These are phyloP conservation scores for Pipistrellus nathusii DNA, from an alignment of 2,797 vertebrate genomes.

Conservation along the genomic window DNA sequence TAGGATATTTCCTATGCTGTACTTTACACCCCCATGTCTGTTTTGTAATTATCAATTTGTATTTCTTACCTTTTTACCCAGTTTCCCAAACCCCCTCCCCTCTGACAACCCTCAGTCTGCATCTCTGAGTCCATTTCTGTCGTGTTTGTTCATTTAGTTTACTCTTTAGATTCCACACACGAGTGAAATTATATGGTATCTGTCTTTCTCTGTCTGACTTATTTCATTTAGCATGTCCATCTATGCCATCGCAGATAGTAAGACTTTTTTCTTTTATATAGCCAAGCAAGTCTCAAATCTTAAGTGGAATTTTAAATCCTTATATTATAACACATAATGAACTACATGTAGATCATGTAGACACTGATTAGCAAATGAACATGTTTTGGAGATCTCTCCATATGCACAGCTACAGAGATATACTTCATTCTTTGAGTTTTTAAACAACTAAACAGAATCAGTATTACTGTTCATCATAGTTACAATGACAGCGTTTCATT, in stretches of 20 bases:
- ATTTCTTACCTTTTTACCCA: background rate
- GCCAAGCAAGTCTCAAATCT: background rate
- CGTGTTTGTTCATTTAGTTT: background rate
- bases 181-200: background rate
- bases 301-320: background rate
- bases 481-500: background rate
- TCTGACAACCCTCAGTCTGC: background rate
- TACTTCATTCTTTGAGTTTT: background rate
- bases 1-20: background rate
- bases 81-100: background rate
- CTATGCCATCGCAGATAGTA: background rate
- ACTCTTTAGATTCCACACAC: background rate
- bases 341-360: background rate
- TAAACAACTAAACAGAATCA: no score
- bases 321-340: background rate
- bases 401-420: background rate
- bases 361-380: background rate
- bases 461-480: background rate
- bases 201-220: background rate
- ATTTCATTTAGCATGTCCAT: background rate
- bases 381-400: background rate
- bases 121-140: background rate
- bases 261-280: background rate
- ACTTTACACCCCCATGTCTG: background rate
- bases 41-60: background rate